Percentiles rank a stretch among this genome's conserved stretches.
Evolutionary conservation across 2,797 vertebrate genomes (phyloP).

Genomic region (Rhinella marina): DNA sequence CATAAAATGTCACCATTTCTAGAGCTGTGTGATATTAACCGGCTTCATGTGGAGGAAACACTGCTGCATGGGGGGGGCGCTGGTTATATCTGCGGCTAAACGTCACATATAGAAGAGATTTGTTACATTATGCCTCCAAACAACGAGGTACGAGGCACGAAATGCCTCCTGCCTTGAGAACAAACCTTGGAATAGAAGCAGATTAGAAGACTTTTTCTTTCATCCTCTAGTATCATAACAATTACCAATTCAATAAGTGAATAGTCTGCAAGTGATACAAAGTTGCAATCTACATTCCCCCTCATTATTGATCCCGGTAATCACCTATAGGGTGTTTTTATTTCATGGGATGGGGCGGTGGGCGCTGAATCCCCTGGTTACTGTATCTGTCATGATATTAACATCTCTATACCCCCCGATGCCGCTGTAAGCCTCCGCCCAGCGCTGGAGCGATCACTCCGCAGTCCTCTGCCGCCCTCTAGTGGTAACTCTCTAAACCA

Average conservation of each 20-base stretch:
- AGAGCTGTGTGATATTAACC: neutral
- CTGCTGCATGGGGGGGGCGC: neutral
- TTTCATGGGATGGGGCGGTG: too few species aligned
- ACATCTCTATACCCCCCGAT: neutral
- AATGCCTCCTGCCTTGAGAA: neutral
- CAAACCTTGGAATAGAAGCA: neutral
- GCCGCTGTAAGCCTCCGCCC: too few species aligned
- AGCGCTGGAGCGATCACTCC: neutral
- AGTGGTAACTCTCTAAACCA: neutral
- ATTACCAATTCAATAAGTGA: neutral
- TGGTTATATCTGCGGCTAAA: neutral
- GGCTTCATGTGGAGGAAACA: neutral
- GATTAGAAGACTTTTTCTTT: neutral
- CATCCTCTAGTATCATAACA: neutral
- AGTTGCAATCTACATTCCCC: too few species aligned
- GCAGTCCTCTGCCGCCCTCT: conserved; percentile 8
- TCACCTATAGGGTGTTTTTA: too few species aligned
- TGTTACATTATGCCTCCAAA: neutral
- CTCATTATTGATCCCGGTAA: too few species aligned
- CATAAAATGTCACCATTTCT: neutral
- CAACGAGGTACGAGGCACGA: neutral
- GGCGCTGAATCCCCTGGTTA: too few species aligned
- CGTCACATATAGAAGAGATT: neutral
- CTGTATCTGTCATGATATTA: too few species aligned
- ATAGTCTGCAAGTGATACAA: too few species aligned